phyloP scores from a whole-genome alignment of 2,888 invertebrate genomes.

The Diaphora mendica region DNA sequence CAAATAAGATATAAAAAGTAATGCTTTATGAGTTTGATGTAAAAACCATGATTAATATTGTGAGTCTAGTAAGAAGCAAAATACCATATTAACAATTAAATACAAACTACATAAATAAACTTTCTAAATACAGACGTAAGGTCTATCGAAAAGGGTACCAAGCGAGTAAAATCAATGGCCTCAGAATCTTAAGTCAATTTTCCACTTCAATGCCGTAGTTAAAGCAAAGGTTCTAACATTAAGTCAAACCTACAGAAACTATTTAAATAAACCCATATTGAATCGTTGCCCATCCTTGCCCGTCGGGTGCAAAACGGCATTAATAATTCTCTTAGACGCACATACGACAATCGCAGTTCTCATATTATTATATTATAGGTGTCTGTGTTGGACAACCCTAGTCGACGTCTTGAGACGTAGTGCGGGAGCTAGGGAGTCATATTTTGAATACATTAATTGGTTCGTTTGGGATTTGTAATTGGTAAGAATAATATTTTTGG shows the following conservation, averaged over 20 bases:
- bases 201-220: slow-evolving; percentile 58
- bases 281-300: slow-evolving; percentile 40
- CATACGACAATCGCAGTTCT: slow-evolving; percentile 80
- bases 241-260: slow-evolving; percentile 67
- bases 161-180: neutral
- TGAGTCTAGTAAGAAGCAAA: neutral
- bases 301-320: slow-evolving; percentile 72
- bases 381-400: slow-evolving; percentile 81
- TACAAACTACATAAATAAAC: neutral
- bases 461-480: slow-evolving; percentile 21
- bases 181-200: slow-evolving; percentile 55
- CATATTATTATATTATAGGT: slow-evolving; percentile 80
- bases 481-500: slow-evolving; percentile 1
- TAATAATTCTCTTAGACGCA: slow-evolving; percentile 84
- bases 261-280: slow-evolving; percentile 73
- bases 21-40: neutral
- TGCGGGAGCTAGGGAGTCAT: slow-evolving; percentile 55
- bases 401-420: slow-evolving; percentile 75
- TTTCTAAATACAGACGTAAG: neutral
- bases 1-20: too few species aligned
- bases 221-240: slow-evolving; percentile 68
- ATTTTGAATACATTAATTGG: slow-evolving; percentile 30
- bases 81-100: neutral
- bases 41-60: too few species aligned
- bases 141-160: neutral